These are phyloP conservation scores for Sciurus vulgaris DNA, from an alignment of 2,797 vertebrate species.

Conservation along the genomic window DNA sequence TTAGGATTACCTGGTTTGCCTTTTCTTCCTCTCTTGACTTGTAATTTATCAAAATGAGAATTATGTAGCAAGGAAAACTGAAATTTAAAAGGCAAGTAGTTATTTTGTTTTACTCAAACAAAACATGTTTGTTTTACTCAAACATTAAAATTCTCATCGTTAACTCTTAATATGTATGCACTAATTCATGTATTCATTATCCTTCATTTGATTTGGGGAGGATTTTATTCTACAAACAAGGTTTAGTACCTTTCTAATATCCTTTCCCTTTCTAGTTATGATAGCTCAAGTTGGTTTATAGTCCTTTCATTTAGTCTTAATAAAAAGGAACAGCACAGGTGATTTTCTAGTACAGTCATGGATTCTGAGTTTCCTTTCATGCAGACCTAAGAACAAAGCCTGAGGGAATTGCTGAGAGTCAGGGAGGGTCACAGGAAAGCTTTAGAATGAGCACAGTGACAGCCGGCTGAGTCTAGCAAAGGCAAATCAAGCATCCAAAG, in stretches of 20 bases:
- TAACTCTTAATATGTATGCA: not conserved
- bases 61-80: not conserved
- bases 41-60: not conserved
- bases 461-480: not conserved
- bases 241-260: not conserved
- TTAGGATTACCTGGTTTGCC: not conserved
- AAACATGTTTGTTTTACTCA: not conserved
- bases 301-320: not conserved
- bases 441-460: not conserved
- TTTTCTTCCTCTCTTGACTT: not conserved
- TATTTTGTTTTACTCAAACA: not conserved
- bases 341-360: not conserved
- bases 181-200: not conserved
- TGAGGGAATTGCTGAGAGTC: not conserved
- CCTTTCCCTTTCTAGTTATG: not conserved
- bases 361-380: not conserved
- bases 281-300: not conserved
- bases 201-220: not conserved
- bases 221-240: not conserved
- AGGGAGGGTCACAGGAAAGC: not conserved
- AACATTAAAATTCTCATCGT: not conserved
- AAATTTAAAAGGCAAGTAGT: slow-evolving; percentile 34
- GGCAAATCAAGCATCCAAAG: not conserved
- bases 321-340: not conserved
- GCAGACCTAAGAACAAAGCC: not conserved